phyloP scores from a whole-genome alignment of 2,113 vertebrate species.

The Chrysemys picta region DNA sequence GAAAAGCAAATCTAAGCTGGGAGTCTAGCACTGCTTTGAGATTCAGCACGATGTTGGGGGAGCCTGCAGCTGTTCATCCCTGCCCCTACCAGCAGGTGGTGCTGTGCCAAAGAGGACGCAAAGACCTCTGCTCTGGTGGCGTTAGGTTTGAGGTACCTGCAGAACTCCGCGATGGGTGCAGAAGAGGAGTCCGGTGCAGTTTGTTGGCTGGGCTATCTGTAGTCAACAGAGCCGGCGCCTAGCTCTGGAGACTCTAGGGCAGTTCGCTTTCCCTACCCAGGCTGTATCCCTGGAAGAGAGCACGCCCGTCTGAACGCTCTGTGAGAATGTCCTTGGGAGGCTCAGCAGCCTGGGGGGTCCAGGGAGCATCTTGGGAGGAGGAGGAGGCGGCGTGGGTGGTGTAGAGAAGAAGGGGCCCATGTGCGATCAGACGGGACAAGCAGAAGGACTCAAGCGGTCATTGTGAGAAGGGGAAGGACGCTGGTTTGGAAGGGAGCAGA shows the following conservation, averaged over 20 bases:
- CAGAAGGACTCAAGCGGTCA: neutral
- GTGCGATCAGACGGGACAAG: neutral
- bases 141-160: neutral
- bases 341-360: neutral
- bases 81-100: neutral
- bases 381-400: neutral
- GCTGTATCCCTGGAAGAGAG: neutral
- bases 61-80: neutral
- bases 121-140: neutral
- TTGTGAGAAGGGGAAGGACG: neutral
- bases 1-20: neutral
- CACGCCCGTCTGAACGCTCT: neutral
- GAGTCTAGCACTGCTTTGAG: neutral
- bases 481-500: neutral
- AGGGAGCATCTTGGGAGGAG: neutral
- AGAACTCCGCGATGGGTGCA: neutral
- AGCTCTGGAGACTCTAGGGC: neutral
- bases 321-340: neutral
- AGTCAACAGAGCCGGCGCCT: neutral
- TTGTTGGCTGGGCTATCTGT: neutral
- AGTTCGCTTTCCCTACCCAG: fast-evolving
- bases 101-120: neutral
- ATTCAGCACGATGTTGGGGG: neutral
- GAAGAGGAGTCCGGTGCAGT: neutral
- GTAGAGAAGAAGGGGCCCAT: neutral